phyloP scores from a whole-genome alignment of 2,888 invertebrate genomes.

The Drosophila sordidula region DNA sequence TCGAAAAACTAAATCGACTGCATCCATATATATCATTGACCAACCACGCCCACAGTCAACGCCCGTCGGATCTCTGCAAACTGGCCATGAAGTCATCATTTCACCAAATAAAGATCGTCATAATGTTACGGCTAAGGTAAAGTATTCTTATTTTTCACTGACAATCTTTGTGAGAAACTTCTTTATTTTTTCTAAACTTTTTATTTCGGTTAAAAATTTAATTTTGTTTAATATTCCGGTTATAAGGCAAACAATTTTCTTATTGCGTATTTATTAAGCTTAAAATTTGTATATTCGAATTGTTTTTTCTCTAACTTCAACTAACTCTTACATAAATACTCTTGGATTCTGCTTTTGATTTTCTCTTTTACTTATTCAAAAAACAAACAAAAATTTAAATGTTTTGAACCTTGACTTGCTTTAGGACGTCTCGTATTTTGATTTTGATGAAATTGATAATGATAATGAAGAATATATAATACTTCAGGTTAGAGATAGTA shows the following conservation, averaged over 20 bases:
- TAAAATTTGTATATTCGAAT: slow-evolving; percentile 7
- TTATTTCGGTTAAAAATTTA: slow-evolving; percentile 15
- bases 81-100: slow-evolving; percentile 95
- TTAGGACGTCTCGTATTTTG: slow-evolving; percentile 83
- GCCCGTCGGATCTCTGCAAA: slow-evolving; percentile 95
- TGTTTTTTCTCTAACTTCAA: slow-evolving; percentile 16
- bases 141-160: slow-evolving; percentile 50
- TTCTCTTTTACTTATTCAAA: slow-evolving; percentile 7
- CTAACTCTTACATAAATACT: slow-evolving; percentile 23
- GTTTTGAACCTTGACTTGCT: slow-evolving; percentile 39
- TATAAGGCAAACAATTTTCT: slow-evolving; percentile 25
- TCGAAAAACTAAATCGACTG: slow-evolving; percentile 43
- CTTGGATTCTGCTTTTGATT: slow-evolving; percentile 26
- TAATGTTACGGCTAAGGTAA: slow-evolving; percentile 92
- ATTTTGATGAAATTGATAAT: slow-evolving; percentile 84
- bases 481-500: slow-evolving; percentile 84
- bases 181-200: slow-evolving; percentile 1
- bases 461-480: slow-evolving; percentile 83
- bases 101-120: slow-evolving; percentile 95
- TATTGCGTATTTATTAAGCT: slow-evolving; percentile 25
- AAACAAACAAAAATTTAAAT: slow-evolving; percentile 18
- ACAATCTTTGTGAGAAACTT: slow-evolving; percentile 28
- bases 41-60: slow-evolving; percentile 89
- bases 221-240: slow-evolving; percentile 30
- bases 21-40: slow-evolving; percentile 52